Percentiles rank a stretch among this genome's conserved stretches.
Conservation (phyloP, 2,888 invertebrate genomes). For the Trichacis sp. region DNA sequence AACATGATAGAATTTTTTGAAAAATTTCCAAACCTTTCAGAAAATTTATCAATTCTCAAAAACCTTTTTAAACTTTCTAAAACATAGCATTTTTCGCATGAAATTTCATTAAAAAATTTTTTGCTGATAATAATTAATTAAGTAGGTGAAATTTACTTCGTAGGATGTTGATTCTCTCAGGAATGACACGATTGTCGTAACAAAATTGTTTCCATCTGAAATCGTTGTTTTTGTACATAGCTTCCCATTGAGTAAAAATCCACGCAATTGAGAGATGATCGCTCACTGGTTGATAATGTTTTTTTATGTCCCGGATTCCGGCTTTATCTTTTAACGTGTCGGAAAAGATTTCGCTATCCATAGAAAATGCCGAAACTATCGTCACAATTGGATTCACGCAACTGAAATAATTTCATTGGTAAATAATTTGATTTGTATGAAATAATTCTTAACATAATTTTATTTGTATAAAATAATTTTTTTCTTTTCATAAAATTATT, state of each 20-base stretch:
- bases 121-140: background rate
- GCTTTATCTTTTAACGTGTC: conserved; percentile 70
- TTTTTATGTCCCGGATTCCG: conserved; percentile 71
- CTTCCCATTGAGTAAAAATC: conserved; percentile 72
- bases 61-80: too few relatives aligned
- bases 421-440: too few relatives aligned
- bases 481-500: conserved; percentile 8
- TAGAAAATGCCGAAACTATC: conserved; percentile 69
- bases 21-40: too few relatives aligned
- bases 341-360: conserved; percentile 72
- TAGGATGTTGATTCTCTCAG: conserved; percentile 71
- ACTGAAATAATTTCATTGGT: conserved; percentile 62
- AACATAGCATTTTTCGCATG: too few relatives aligned
- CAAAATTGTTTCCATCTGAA: conserved; percentile 68
- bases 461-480: too few relatives aligned
- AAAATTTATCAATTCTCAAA: too few relatives aligned
- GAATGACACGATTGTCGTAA: conserved; percentile 66
- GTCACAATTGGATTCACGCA: conserved; percentile 71
- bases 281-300: conserved; percentile 71
- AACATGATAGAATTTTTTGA: too few relatives aligned
- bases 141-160: conserved; percentile 67
- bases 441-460: too few relatives aligned
- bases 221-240: conserved; percentile 49
- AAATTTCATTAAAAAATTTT: too few relatives aligned
- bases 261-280: conserved; percentile 75